Evolutionary conservation across 2,797 vertebrate species (phyloP).

Genomic region (Holocentrus rufus): DNA sequence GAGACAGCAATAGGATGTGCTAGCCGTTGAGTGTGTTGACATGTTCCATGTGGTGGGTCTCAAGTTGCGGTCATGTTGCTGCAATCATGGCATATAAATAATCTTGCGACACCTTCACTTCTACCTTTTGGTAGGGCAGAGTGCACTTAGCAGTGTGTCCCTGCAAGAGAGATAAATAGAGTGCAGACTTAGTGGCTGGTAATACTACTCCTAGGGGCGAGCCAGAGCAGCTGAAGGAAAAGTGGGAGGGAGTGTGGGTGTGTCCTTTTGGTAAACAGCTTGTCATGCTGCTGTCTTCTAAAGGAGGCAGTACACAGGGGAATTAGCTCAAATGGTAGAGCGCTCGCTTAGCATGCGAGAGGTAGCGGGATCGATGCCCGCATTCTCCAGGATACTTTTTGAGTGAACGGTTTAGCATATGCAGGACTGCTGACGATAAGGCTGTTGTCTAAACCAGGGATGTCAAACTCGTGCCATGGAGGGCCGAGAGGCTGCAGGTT

Average conservation of each 20-base stretch:
- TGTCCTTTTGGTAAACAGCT: neutral
- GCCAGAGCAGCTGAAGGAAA: too few species aligned
- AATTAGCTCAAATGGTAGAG: conserved; percentile 73
- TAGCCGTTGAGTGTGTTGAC: too few species aligned
- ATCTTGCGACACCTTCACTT: conserved; percentile 25
- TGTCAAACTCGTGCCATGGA: too few species aligned
- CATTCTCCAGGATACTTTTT: conserved; percentile 48
- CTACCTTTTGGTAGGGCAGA: conserved; percentile 28
- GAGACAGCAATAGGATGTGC: too few species aligned
- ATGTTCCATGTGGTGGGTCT: too few species aligned
- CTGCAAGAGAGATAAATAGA: neutral
- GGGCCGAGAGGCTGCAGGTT: too few species aligned
- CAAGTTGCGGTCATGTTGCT: conserved; percentile 3
- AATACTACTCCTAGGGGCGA: neutral
- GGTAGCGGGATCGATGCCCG: conserved; percentile 63
- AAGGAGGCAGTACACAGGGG: neutral
- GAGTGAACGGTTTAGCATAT: neutral
- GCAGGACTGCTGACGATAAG: neutral
- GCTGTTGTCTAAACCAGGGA: neutral
- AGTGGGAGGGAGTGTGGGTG: too few species aligned
- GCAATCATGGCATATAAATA: conserved; percentile 55
- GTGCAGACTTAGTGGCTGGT: neutral
- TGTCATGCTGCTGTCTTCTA: fast-evolving
- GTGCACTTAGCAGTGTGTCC: conserved; percentile 4
- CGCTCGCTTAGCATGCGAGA: conserved; percentile 67